Base-by-base conservation (phyloP, 2,888 invertebrate genomes). In the Deroplatys truncata region DNA sequence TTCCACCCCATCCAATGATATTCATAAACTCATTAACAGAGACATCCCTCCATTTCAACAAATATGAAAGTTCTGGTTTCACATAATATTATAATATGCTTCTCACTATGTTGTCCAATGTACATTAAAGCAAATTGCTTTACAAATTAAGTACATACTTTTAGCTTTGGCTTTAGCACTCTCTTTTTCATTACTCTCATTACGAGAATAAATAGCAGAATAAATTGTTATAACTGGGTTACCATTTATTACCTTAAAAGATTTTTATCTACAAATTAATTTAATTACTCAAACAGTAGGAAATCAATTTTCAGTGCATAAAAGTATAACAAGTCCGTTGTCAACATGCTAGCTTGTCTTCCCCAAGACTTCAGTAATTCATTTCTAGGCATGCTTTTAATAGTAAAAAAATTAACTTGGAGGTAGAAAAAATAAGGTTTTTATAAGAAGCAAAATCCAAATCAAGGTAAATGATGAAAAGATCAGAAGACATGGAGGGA, bases 391-490 rank as follows among this genome's bases (percentile, higher is more conserved):
- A 87, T 87, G 87, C 87, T 83, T 87, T 72, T 72, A 72, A 72
- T 72, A 72, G 10, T 72, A 13, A 82, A 87, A 82, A 87, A 87
- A 83, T 28, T 10, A 72, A 72, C 56, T 56, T 16, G 20, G 29
- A 16, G 28, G 29, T 56, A 29, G 29, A 29, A 82, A 87, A 87
- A 87, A 20, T 28, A 83, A 29, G n/a, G 35, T 10, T n/a, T 87
- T 13, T n/a, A 43, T 83, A 87, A 87, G 43, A 87, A 87, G 87
- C 87, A 87, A 87, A 87, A 87, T 82, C 35, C 87, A 86, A 86
- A 86, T 10, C 25, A 29, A 86, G 82, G 86, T 29, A 72, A 20
- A 82, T 82, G 28, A 82, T 86, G 82, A 82, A 56, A 87, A 82
- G 83, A 20, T 25, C 56, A 72, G 56, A 72, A 72, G 56, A 72